Conservation (phyloP, 2,797 vertebrate genomes). For the Botia almorhae region DNA sequence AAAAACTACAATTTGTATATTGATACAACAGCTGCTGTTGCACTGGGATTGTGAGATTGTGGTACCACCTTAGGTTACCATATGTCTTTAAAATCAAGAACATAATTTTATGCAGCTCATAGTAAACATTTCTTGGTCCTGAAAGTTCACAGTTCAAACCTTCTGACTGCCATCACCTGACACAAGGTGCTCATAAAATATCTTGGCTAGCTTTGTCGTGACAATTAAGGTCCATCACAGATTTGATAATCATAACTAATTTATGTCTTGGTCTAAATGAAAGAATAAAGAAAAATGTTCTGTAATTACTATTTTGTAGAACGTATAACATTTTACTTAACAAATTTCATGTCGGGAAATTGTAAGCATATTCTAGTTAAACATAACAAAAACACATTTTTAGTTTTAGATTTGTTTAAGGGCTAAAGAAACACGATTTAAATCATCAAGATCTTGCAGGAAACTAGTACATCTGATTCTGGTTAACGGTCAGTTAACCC, state of each 20-base stretch:
- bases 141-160: no score
- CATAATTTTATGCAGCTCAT: conserved; percentile 20
- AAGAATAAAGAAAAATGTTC: background rate
- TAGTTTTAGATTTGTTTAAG: background rate
- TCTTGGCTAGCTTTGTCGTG: background rate
- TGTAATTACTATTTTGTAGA: no score
- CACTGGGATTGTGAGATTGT: background rate
- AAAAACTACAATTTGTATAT: background rate
- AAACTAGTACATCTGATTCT: background rate
- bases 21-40: background rate
- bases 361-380: background rate
- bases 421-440: background rate
- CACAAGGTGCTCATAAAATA: no score
- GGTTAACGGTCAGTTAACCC: background rate
- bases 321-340: no score
- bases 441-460: background rate
- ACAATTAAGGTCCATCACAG: background rate
- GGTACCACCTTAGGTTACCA: conserved; percentile 23
- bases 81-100: conserved; percentile 32
- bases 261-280: background rate
- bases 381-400: background rate
- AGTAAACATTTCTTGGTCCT: background rate
- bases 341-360: background rate
- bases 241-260: background rate
- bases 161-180: no score